A percentile compares a stretch with the other conserved stretches of the same genome.
Evolutionary conservation across 2,113 vertebrate species (phyloP).

Genomic region (Grantiella picta): DNA sequence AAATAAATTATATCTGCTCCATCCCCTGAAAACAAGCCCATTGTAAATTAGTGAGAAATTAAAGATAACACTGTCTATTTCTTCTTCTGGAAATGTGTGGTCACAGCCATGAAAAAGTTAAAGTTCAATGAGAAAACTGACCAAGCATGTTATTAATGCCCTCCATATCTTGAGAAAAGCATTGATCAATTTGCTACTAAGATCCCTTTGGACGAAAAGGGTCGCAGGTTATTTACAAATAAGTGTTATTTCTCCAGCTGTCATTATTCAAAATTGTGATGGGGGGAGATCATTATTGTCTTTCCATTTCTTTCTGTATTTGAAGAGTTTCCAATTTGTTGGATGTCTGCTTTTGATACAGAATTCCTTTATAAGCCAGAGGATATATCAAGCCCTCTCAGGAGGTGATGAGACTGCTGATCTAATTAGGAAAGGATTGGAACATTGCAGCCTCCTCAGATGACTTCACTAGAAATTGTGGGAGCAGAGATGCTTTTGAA

Average conservation of each 20-base stretch:
- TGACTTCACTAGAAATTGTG: neutral
- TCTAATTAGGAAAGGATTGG: constrained; percentile 15
- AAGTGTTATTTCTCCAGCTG: neutral
- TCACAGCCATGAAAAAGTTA: neutral
- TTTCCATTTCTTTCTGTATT: neutral
- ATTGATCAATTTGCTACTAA: neutral
- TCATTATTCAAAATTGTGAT: neutral
- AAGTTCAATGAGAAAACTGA: neutral
- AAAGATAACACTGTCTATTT: neutral
- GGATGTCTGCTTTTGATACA: neutral
- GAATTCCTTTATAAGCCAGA: constrained; percentile 13
- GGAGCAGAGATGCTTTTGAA: neutral
- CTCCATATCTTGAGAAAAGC: neutral
- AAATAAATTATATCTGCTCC: neutral
- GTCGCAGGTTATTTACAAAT: constrained; percentile 1
- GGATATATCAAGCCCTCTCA: neutral
- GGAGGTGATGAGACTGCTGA: neutral
- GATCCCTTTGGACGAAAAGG: neutral
- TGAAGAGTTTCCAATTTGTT: neutral
- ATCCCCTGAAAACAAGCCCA: neutral
- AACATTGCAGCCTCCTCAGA: neutral
- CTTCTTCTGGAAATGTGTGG: neutral
- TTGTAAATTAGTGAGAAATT: neutral
- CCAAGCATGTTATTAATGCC: neutral
- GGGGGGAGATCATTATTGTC: neutral